These are phyloP conservation scores for Manacus vitellinus DNA, from an alignment of 2,113 vertebrate species.

Conservation along the genomic window DNA sequence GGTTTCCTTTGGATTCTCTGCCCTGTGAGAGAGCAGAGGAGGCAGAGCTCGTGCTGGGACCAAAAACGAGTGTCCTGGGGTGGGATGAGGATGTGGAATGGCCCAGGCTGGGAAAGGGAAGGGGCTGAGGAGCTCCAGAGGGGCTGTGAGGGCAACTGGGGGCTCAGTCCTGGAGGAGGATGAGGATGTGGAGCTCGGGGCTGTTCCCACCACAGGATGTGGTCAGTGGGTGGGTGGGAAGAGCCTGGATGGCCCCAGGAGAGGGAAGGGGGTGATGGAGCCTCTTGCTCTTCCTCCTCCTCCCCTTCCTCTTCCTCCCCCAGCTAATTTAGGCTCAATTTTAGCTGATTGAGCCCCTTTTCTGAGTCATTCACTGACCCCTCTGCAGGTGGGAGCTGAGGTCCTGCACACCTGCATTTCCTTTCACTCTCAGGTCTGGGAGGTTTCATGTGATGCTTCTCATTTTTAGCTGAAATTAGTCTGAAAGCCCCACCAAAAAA, in stretches of 20 bases:
- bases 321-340: background rate
- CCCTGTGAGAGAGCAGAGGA: background rate
- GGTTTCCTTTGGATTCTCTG: rapidly evolving
- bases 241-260: background rate
- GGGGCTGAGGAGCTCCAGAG: background rate
- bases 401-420: background rate
- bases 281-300: background rate
- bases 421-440: background rate
- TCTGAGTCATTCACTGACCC: background rate
- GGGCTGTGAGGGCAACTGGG: background rate
- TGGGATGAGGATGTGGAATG: rapidly evolving
- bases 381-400: background rate
- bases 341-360: background rate
- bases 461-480: background rate
- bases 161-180: background rate
- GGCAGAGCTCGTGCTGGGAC: rapidly evolving
- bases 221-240: background rate
- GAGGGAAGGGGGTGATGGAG: too few relatives aligned
- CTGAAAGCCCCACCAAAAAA: rapidly evolving
- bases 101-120: background rate
- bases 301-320: background rate
- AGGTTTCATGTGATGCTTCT: background rate
- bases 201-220: background rate
- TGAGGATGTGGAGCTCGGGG: background rate
- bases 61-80: rapidly evolving